phyloP scores from a whole-genome alignment of 2,113 vertebrate genomes.

The Orycteropus afer region DNA sequence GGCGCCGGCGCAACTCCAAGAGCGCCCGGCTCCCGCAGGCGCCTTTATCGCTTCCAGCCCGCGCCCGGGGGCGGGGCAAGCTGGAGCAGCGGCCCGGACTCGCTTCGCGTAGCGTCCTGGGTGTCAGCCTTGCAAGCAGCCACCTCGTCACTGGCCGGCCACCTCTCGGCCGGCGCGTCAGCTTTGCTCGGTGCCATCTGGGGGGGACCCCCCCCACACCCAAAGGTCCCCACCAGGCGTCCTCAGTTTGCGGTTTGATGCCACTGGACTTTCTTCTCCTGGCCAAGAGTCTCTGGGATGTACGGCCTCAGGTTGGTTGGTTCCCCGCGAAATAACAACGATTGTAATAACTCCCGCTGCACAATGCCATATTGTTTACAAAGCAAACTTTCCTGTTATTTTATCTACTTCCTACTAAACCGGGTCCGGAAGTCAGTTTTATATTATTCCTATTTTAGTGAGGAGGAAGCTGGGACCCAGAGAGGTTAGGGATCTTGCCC shows the following conservation, averaged over 20 bases:
- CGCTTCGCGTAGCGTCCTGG: neutral
- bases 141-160: too few species aligned
- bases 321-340: neutral
- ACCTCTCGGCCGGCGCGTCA: accelerated
- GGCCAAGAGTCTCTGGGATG: too few species aligned
- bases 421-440: neutral
- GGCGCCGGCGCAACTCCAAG: neutral
- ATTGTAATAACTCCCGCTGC: too few species aligned
- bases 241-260: neutral
- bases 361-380: neutral
- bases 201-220: neutral
- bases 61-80: constrained; percentile 63
- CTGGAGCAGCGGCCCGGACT: accelerated
- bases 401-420: neutral
- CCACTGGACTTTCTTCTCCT: neutral
- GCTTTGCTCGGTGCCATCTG: accelerated
- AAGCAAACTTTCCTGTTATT: neutral
- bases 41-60: neutral
- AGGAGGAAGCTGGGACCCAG: neutral
- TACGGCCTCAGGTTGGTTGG: neutral
- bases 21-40: accelerated
- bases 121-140: neutral
- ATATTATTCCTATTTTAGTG: neutral
- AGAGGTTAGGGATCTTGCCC: neutral
- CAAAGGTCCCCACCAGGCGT: neutral